Conservation (phyloP, 1,140 invertebrate species). For the Anastrepha ludens region DNA sequence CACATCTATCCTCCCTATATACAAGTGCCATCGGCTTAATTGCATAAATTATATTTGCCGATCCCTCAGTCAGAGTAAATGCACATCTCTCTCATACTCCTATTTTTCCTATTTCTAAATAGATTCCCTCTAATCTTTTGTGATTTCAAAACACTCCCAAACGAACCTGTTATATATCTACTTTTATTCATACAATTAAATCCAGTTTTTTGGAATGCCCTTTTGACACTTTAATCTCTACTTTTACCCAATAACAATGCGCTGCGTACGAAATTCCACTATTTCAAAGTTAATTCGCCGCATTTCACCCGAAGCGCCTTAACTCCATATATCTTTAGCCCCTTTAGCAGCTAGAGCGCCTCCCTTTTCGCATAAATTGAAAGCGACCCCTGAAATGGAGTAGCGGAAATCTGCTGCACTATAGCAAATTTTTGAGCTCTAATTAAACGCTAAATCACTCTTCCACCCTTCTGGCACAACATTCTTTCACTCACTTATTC, state of each 20-base stretch:
- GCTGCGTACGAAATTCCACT: not conserved
- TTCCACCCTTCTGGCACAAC: not conserved
- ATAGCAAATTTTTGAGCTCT: conserved; percentile 37
- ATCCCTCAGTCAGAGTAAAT: too few relatives aligned
- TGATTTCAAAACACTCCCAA: not conserved
- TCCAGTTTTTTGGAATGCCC: not conserved
- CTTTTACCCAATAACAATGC: not conserved
- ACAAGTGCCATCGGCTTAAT: too few relatives aligned
- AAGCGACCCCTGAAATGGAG: conserved; percentile 21
- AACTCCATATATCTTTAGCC: conserved; percentile 19
- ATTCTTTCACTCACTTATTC: not conserved
- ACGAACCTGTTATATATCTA: not conserved
- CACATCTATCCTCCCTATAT: too few relatives aligned
- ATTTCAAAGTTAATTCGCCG: not conserved
- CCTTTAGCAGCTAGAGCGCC: not conserved
- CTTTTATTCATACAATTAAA: conserved; percentile 24
- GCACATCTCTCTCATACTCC: too few relatives aligned
- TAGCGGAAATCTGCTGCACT: conserved; percentile 31
- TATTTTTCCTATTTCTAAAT: not conserved
- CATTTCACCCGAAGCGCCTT: conserved; percentile 1
- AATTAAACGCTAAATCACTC: conserved; percentile 48
- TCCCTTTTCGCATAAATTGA: not conserved
- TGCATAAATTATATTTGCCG: too few relatives aligned
- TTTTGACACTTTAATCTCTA: conserved; percentile 5
- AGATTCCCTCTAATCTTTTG: not conserved